Percentiles rank a stretch among this genome's conserved stretches.
phyloP scores from a whole-genome alignment of 2,797 vertebrate species.

The Anomalospiza imberbis region DNA sequence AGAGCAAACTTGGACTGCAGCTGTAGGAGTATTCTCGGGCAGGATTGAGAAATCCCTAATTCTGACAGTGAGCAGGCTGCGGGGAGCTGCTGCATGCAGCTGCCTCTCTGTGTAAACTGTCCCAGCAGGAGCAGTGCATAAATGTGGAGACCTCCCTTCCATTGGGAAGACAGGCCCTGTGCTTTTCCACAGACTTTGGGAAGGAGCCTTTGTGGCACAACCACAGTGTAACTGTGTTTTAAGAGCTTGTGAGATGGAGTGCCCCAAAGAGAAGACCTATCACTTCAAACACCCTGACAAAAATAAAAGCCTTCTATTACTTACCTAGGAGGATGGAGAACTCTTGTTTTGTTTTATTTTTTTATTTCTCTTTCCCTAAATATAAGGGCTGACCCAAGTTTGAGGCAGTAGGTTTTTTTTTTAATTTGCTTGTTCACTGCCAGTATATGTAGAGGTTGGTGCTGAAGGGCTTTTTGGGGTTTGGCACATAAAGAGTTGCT shows the following conservation, averaged over 20 bases:
- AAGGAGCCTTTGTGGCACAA: neutral
- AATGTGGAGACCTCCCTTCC: neutral
- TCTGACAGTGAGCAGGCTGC: neutral
- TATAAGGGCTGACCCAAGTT: neutral
- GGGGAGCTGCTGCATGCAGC: neutral
- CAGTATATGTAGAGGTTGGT: neutral
- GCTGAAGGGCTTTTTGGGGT: neutral
- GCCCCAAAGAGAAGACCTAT: neutral
- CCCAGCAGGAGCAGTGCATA: neutral
- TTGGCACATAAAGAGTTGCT: slow-evolving; percentile 16
- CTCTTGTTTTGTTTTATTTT: neutral
- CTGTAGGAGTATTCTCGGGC: neutral
- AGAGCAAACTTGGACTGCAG: neutral
- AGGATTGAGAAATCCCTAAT: neutral
- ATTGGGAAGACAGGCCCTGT: neutral
- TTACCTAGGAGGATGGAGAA: neutral
- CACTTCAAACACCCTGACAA: neutral
- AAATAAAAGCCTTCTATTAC: neutral
- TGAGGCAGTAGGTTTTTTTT: neutral
- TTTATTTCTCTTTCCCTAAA: neutral
- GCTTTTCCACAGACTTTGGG: neutral
- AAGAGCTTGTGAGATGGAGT: neutral
- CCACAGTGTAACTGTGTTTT: neutral
- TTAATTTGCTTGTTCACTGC: neutral
- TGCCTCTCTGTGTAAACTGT: neutral